Evolutionary conservation across 2,888 invertebrate species (phyloP).

Genomic region (Pyrgus malvae): DNA sequence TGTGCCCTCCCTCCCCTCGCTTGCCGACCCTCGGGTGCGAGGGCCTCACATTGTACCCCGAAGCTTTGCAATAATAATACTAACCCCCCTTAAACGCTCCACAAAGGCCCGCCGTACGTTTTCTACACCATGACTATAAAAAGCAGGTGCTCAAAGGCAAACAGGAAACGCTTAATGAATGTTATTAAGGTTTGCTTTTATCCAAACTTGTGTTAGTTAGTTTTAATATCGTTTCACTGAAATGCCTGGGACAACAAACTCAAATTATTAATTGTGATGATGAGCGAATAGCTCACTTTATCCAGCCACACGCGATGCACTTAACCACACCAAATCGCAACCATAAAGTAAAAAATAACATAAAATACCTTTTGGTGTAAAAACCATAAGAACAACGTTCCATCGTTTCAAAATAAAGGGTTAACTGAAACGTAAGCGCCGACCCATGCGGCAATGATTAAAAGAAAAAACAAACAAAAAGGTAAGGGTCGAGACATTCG

Average conservation of each 20-base stretch:
- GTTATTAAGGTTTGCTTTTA: conserved; percentile 23
- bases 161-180: conserved; percentile 8
- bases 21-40: conserved; percentile 69
- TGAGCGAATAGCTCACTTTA: conserved; percentile 44
- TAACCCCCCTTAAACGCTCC: conserved; percentile 37
- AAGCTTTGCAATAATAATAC: conserved; percentile 74
- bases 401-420: conserved; percentile 85
- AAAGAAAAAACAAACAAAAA: conserved; percentile 74
- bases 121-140: conserved; percentile 30
- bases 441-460: conserved; percentile 78
- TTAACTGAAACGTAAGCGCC: conserved; percentile 80
- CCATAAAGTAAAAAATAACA: conserved; percentile 78
- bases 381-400: conserved; percentile 91
- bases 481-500: conserved; percentile 79
- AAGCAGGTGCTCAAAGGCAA: conserved; percentile 20
- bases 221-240: conserved; percentile 31
- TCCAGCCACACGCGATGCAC: conserved; percentile 70
- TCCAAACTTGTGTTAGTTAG: conserved; percentile 27
- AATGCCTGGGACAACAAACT: conserved; percentile 37
- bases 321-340: conserved; percentile 68
- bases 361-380: conserved; percentile 91
- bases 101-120: conserved; percentile 35
- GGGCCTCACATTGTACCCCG: conserved; percentile 70
- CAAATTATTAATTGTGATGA: conserved; percentile 39
- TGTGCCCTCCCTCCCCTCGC: conserved; percentile 72